Evolutionary conservation across 2,797 vertebrate species (phyloP), one percentile per base, ranked within the genome.

Genomic region (Oryzias sinensis): DNA sequence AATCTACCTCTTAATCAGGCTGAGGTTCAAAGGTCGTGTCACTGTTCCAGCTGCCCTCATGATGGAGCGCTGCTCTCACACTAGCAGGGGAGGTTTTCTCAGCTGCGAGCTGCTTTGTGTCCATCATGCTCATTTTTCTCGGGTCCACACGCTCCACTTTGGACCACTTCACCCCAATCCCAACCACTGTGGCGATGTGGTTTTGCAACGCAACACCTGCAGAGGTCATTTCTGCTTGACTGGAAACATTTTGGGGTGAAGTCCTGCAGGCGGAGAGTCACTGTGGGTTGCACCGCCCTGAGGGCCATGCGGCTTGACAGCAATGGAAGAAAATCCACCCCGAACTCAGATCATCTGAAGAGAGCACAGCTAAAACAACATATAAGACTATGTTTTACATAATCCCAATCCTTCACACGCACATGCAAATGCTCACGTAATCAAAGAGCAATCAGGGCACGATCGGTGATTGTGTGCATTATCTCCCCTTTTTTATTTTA

Each of bases 51-150:
- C 86, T 89, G 86, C 79, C 69, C 81, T 67, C 51, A 50, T 84
- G 81, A 88, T 84, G 79, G 80, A 89, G 80, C 76, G 81, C 75
- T 70, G 78, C 64, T 81, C 72, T 64, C 59, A 51, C 59, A 78
- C 14, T 85, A 83, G 85, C 85, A 79, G 89, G 89, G 86, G 76
- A 85, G 80, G 84, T 90, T 89, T 68, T 88, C 70, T 86, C 89
- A 90, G 89, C 87, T 90, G 87, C 72, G 49, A 78, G 74, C 64
- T 78, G 75, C 82, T 79, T 55, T 65, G 37, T 14, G 27, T 17
- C 3, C 20, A 62, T 25, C 66, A 53, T 45, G 46, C 54, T 70
- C 55, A 14, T 49, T 66, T 49, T 56, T 61, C 61, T 54, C 17
- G 16, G 49, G 49, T 56, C 11, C 64, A 70, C 68, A 65, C 55